Evolutionary conservation across 2,888 invertebrate genomes (phyloP).

Genomic region (Tachina fera): DNA sequence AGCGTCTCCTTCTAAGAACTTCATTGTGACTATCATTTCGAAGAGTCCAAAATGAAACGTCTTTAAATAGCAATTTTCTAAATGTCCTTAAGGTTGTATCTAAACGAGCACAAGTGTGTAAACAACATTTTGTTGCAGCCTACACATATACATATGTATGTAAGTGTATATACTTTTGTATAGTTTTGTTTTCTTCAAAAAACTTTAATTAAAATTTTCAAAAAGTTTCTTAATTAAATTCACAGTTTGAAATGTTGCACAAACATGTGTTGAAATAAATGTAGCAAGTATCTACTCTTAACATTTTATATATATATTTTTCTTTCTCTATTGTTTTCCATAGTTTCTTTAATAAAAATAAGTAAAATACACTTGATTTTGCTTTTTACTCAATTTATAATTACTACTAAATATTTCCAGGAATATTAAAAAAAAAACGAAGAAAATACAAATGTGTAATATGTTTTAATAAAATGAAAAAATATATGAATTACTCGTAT

Average conservation of each 20-base stretch:
- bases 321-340: background rate
- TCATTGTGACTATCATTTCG: background rate
- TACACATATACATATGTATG: background rate
- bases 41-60: background rate
- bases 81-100: background rate
- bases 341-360: slow-evolving; percentile 11
- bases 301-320: slow-evolving; percentile 12
- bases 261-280: slow-evolving; percentile 71
- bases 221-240: slow-evolving; percentile 72
- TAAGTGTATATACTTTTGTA: background rate
- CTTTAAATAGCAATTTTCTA: background rate
- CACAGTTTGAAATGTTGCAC: slow-evolving; percentile 71
- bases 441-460: slow-evolving; percentile 18
- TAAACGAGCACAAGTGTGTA: background rate
- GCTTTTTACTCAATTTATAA: slow-evolving; percentile 37
- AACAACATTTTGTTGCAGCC: slow-evolving; percentile 17
- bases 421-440: background rate
- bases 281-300: slow-evolving; percentile 24
- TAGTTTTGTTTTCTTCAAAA: slow-evolving; percentile 68
- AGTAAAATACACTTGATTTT: slow-evolving; percentile 7
- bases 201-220: slow-evolving; percentile 70
- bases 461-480: slow-evolving; percentile 23
- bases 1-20: background rate
- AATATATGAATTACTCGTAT: slow-evolving; percentile 14
- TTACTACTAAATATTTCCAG: slow-evolving; percentile 47